Base-by-base conservation (phyloP, 2,113 vertebrate species). In the Oreochromis niloticus region DNA sequence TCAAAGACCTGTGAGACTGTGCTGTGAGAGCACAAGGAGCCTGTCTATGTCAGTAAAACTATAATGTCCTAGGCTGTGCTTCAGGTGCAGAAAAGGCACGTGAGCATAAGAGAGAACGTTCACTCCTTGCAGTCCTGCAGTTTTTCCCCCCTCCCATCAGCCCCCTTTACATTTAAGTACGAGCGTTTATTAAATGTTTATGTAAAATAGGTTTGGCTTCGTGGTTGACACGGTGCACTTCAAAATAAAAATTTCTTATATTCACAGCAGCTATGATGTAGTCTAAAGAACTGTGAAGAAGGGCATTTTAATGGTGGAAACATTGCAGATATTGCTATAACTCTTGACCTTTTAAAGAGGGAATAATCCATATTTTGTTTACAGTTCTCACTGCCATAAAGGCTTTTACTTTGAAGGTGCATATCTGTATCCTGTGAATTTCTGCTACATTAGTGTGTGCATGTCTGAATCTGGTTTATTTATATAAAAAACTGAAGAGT, bases 1-100 rank as follows among this genome's bases (percentile, higher is more conserved):
- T 99, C 95, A 96, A 94, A 92, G 96, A 94, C 66, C 83, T 96
- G 85, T 91, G 43, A 89, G 22, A 13, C 24, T 19, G 10, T 13
- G 9, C 12, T 6, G 8, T 17, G 7, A 22, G 9, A 6, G 11
- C n/a, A 13, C 9, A 39, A 55, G n/a, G 24, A 83, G 4, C 14
- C 32, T n/a, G 19, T 68, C 10, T 22, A 39, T 66, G 13, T 11
- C 14, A 56, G 54, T 16, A 81, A 11, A 52, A 34, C 17, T 0
- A 17, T 63, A 11, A 4, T 4, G 13, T 48, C 39, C 0, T 11
- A 4, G 13, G 41, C 22, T 57, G 54, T 19, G 22, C 12, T 68
- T 57, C 56, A 27, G 22, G 36, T 80, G 24, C 10, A 50, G 46
- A 34, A 52, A 78, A 50, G 73, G 6, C 9, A 78, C 4, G 0